phyloP scores from a whole-genome alignment of 2,888 invertebrate genomes.

The Cryptops parisi region DNA sequence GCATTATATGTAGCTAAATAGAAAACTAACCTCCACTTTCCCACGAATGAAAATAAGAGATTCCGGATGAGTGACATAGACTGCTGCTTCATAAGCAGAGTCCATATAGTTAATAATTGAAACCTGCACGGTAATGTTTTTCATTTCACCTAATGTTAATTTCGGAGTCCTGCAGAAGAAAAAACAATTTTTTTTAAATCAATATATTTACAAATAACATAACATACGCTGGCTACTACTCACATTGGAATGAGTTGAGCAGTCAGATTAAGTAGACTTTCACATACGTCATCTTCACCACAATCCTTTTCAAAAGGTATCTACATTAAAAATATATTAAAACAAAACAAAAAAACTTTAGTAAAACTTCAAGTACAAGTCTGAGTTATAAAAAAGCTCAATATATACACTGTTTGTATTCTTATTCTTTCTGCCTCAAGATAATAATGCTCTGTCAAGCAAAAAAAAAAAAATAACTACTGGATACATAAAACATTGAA shows the following conservation, averaged over 20 bases:
- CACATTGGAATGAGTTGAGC: not conserved
- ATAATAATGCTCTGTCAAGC: too few relatives aligned
- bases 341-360: conserved; percentile 4
- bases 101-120: conserved; percentile 64
- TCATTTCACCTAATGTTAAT: conserved; percentile 51
- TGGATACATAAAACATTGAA: too few relatives aligned
- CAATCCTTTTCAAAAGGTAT: conserved; percentile 86
- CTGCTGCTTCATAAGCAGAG: conserved; percentile 73
- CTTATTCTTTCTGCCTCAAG: too few relatives aligned
- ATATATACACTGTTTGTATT: too few relatives aligned
- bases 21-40: not conserved
- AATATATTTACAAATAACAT: too few relatives aligned
- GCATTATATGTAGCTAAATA: not conserved
- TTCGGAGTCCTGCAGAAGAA: conserved; percentile 24
- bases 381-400: too few relatives aligned
- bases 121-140: conserved; percentile 60
- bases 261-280: conserved; percentile 48
- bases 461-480: too few relatives aligned
- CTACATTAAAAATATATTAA: conserved; percentile 29
- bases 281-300: conserved; percentile 70
- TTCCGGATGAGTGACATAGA: conserved; percentile 63
- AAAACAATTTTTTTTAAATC: not conserved
- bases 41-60: conserved; percentile 48
- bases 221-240: too few relatives aligned
- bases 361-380: not conserved